These are phyloP conservation scores for Dynastes maya DNA, from an alignment of 2,888 invertebrate species.

Conservation along the genomic window DNA sequence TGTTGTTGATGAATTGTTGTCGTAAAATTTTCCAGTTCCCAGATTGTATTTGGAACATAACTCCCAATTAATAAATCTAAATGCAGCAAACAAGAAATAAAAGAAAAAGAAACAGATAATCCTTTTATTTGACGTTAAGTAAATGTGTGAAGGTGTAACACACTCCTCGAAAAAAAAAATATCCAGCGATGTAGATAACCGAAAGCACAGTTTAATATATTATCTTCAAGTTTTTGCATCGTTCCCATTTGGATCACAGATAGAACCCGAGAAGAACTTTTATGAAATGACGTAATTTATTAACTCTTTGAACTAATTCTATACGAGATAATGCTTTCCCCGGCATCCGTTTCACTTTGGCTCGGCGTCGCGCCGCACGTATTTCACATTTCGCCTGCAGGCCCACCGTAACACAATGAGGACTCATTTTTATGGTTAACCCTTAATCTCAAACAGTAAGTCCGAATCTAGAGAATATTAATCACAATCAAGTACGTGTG, in stretches of 20 bases:
- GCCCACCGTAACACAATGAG: slow-evolving; percentile 52
- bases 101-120: no score
- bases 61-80: no score
- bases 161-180: no score
- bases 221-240: slow-evolving; percentile 18
- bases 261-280: slow-evolving; percentile 40
- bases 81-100: no score
- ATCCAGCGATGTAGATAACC: not conserved
- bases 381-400: slow-evolving; percentile 29
- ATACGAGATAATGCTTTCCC: slow-evolving; percentile 51
- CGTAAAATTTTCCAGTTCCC: no score
- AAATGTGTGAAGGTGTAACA: no score
- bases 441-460: slow-evolving; percentile 63
- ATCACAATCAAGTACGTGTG: slow-evolving; percentile 66
- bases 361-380: slow-evolving; percentile 1
- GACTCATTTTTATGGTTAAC: slow-evolving; percentile 59
- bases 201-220: slow-evolving; percentile 10
- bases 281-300: slow-evolving; percentile 47
- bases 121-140: no score
- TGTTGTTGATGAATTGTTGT: no score
- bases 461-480: slow-evolving; percentile 65
- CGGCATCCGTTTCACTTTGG: not conserved
- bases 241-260: slow-evolving; percentile 16
- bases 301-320: slow-evolving; percentile 42
- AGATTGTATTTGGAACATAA: no score